phyloP scores from a whole-genome alignment of 2,888 invertebrate species.

The Eumacrocentrus americanus region DNA sequence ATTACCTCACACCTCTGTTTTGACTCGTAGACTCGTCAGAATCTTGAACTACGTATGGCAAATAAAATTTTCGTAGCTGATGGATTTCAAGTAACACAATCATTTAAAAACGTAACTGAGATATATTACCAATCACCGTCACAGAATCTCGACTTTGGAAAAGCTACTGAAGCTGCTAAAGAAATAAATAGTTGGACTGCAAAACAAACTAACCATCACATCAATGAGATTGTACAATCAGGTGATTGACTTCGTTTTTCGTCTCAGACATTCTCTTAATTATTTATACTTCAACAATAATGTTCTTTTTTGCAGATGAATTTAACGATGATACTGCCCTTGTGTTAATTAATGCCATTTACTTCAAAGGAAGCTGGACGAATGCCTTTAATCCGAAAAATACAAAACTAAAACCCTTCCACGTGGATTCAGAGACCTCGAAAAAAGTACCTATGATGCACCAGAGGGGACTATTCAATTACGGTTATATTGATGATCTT shows the following conservation, averaged over 20 bases:
- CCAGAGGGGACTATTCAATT: constrained; percentile 63
- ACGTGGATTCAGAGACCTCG: constrained; percentile 63
- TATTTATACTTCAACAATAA: neutral
- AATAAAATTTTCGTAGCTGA: constrained; percentile 73
- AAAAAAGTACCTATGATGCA: constrained; percentile 77
- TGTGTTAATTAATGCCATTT: constrained; percentile 82
- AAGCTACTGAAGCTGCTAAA: constrained; percentile 58
- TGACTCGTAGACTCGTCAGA: too few species aligned
- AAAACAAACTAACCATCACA: constrained; percentile 78
- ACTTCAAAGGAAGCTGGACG: constrained; percentile 83
- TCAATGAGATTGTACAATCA: constrained; percentile 68
- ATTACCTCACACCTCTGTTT: too few species aligned
- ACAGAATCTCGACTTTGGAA: constrained; percentile 68
- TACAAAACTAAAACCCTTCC: constrained; percentile 72
- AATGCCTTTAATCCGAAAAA: constrained; percentile 67
- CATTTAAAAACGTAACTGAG: constrained; percentile 65
- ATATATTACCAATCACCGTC: constrained; percentile 65
- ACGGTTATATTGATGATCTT: constrained; percentile 61
- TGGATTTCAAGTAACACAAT: constrained; percentile 61
- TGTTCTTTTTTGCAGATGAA: too few species aligned
- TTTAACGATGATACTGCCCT: constrained; percentile 69
- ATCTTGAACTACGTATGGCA: constrained; percentile 63
- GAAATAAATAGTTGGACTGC: constrained; percentile 83
- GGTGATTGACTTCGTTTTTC: too few species aligned
- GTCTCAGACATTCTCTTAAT: too few species aligned